Conservation (phyloP, 2,888 invertebrate genomes). For the Campopleginae sp. region DNA sequence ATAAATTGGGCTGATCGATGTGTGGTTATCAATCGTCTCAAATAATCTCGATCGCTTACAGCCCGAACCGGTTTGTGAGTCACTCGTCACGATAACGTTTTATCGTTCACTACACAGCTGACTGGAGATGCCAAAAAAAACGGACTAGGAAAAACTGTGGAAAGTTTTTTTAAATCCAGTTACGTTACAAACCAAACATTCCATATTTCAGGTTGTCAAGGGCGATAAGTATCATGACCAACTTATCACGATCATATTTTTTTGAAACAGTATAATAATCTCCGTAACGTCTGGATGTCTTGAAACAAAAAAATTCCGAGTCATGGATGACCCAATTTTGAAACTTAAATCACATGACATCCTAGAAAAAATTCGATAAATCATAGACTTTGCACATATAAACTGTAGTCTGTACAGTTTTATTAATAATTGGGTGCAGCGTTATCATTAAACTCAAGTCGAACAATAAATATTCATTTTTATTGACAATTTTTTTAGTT, state of each 20-base stretch:
- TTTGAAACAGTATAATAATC: not conserved
- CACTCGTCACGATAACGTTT: slow-evolving; percentile 40
- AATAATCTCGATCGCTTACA: slow-evolving; percentile 30
- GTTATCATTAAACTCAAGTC: not conserved
- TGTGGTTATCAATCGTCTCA: slow-evolving; percentile 31
- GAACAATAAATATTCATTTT: too few species aligned
- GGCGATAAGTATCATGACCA: slow-evolving; percentile 22
- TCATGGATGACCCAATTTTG: not conserved
- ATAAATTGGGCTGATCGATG: slow-evolving; percentile 1
- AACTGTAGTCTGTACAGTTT: not conserved
- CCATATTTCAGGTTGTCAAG: slow-evolving; percentile 1
- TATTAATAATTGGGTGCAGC: not conserved
- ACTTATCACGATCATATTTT: slow-evolving; percentile 1
- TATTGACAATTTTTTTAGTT: too few species aligned
- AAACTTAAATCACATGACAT: not conserved
- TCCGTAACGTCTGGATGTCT: not conserved
- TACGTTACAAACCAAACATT: not conserved
- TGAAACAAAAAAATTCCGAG: not conserved
- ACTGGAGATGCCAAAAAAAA: slow-evolving; percentile 1
- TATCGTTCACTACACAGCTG: slow-evolving; percentile 26
- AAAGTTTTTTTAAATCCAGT: not conserved
- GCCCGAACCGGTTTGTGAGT: slow-evolving; percentile 16
- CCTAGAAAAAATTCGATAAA: not conserved
- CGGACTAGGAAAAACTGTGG: not conserved
- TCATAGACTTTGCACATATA: not conserved